Evolutionary conservation across 2,113 vertebrate genomes (phyloP), one percentile per base, ranked within the genome.

Genomic region (Myiozetetes cayanensis): DNA sequence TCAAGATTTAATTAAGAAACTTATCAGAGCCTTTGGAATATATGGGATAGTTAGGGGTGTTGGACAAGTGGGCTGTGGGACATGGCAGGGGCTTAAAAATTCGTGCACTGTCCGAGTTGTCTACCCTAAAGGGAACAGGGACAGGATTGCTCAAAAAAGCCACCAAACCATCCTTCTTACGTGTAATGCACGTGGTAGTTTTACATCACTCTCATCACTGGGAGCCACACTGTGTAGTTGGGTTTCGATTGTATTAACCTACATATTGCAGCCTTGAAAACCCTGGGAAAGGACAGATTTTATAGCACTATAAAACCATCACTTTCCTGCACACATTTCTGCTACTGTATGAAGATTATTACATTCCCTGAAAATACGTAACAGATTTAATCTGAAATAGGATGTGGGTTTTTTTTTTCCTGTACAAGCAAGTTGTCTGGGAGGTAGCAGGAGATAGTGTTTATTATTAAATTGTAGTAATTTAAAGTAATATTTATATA

Each of bases 1-100:
- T 75, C 81, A 78, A 82, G 56, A 80, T 86, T 93, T 83, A 85
- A 80, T 94, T 66, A 92, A 76, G 73, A 87, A 90, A 68, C 52
- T 16, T 53, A 70, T 53, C 41, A 12, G 41, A 83, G 66, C 25
- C 52, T 66, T 55, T 59, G 59, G 37, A 86, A 53, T 63, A 68
- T 74, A 63, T 4, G n/a, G 17, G 16, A 19, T 21, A 23, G 53
- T 81, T n/a, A 27, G 19, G 37, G 9, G 4, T 62, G 30, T 33
- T 84, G 68, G 47, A 31, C 44, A 70, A 76, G 10, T 23, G 20
- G 31, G 44, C 2, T 44, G 10, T 52, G 33, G 39, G 62, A 33
- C 10, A 5, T 23, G 23, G 41, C 21, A 68, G 21, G 30, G 63
- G 14, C 37, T 68, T 59, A 50, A 61, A 76, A 44, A n/a, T 20